Evolutionary conservation across 92 coral and sea anemone genomes (phyloP), one percentile per base, ranked within the genome.

Genomic region (Zoanthus solanderi): DNA sequence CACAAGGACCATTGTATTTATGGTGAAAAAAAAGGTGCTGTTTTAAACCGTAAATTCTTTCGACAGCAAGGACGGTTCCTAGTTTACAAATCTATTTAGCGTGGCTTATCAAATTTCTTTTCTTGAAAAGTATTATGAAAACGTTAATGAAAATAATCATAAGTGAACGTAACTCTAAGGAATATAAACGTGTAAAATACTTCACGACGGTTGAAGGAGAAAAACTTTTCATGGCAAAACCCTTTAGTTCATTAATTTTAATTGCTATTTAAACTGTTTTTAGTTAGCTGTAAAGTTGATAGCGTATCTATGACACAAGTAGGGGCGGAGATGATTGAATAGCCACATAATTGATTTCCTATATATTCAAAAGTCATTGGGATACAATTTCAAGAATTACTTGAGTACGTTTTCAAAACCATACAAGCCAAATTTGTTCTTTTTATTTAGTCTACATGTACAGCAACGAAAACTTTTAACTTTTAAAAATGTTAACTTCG

Each of bases 11-110:
- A 63, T 63, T 63, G 69, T n/a, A 17, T 23, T 63, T 63, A 28
- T 63, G 9, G 28, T 63, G 69, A n/a, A 63, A 63, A 60, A 23
- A 63, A 63, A 63, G 69, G 69, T 63, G 69, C 69, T 63, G 28
- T 18, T 63, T 63, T n/a, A 63, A 63, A 63, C 8, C 1, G 30
- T 63, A 63, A 63, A 63, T 63, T 63, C 69, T 63, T 63, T 63
- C 69, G 69, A n/a, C 29, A 2, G 30, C 69, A 17, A 63, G n/a
- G 0, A 17, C n/a, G 69, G 69, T 63, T 63, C 69, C 69, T 63
- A 63, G 28, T 30, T 63, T 23, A 63, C 69, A 63, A 63, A 63
- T 23, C 28, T 17, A 23, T 5, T 18, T 63, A 63, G 69, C 69
- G 10, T 23, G 28, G 32, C 69, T 63, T 28, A 28, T 8, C 69